Percentiles rank a stretch among this genome's conserved stretches.
Conservation (phyloP, 2,797 vertebrate genomes). For the Poecile montanus region DNA sequence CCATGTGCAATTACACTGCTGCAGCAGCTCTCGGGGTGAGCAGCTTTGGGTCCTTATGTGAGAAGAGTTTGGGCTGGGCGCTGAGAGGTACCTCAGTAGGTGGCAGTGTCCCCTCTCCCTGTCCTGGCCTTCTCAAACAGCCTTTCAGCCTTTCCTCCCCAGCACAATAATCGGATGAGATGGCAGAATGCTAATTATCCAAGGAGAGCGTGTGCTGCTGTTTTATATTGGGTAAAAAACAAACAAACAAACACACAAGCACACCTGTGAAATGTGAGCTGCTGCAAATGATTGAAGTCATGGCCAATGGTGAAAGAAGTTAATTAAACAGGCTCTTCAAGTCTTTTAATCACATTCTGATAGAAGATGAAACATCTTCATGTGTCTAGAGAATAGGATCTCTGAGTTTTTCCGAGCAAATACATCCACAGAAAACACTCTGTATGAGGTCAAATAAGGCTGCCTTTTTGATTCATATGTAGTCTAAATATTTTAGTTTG, state of each 20-base stretch:
- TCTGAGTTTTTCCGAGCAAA: neutral
- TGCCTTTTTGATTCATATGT: neutral
- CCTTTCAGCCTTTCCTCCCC: neutral
- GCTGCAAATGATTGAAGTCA: constrained; percentile 1
- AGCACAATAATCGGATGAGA: neutral
- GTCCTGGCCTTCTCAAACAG: neutral
- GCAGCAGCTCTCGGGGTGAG: rapidly evolving
- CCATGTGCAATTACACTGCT: neutral
- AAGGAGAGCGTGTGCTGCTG: neutral
- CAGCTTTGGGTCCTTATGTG: neutral
- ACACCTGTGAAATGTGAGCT: constrained; percentile 29
- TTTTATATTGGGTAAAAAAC: neutral
- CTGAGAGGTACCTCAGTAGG: neutral
- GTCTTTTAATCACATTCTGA: neutral
- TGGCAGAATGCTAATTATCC: neutral
- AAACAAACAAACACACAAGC: neutral
- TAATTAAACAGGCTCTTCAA: neutral
- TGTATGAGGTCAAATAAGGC: neutral
- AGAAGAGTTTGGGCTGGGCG: neutral
- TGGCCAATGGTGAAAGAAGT: neutral
- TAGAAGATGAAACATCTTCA: neutral
- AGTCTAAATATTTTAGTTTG: neutral
- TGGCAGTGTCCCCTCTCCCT: neutral
- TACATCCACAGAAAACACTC: neutral
- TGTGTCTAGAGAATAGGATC: neutral